Conservation (phyloP, 1,140 invertebrate genomes). For the Diuraphis noxia region DNA sequence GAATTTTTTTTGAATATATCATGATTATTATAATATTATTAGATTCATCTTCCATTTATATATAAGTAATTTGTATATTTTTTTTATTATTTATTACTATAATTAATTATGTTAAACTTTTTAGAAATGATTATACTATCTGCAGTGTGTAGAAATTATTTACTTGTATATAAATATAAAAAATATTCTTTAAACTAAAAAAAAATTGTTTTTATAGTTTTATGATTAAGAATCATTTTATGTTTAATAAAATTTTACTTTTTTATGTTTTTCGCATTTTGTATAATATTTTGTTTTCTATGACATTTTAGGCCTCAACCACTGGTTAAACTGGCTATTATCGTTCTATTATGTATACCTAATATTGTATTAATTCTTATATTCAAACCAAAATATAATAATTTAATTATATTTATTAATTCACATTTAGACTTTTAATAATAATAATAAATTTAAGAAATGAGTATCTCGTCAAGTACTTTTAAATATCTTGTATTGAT, state of each 20-base stretch:
- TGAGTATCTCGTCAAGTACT: neutral
- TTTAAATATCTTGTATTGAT: neutral
- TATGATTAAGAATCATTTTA: neutral
- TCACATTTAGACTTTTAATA: neutral
- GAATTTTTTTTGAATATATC: neutral
- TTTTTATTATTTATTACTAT: neutral
- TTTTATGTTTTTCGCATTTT: neutral
- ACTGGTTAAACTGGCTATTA: neutral
- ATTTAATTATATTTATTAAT: neutral
- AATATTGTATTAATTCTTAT: neutral
- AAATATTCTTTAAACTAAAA: neutral
- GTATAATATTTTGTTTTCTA: neutral
- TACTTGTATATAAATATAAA: neutral
- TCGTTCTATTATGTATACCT: neutral
- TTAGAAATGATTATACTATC: neutral
- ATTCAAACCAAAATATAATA: neutral
- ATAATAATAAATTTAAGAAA: neutral
- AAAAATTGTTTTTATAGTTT: constrained; percentile 5
- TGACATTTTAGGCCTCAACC: neutral
- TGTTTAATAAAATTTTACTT: neutral
- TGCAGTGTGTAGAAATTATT: neutral
- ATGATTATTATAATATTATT: neutral
- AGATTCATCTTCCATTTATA: neutral
- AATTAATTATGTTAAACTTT: neutral
- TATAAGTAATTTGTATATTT: neutral